phyloP scores from a whole-genome alignment of 92 coral and sea anemone species.

The Epizoanthus stellaris region DNA sequence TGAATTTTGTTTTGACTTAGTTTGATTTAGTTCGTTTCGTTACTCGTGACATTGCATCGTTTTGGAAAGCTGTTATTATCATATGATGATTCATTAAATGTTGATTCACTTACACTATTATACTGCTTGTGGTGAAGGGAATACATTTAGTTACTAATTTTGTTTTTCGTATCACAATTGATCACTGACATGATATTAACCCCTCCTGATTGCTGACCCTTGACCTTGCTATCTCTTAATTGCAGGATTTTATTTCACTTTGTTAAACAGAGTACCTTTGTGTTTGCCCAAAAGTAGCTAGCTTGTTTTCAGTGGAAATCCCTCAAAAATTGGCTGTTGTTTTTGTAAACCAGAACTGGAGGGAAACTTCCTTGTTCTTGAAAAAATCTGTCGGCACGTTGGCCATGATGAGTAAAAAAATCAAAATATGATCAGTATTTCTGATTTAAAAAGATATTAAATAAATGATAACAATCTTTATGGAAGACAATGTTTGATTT shows the following conservation, averaged over 20 bases:
- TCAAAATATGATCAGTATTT: too few relatives aligned
- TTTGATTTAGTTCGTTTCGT: too few relatives aligned
- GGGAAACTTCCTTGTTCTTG: background rate
- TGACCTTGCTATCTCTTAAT: background rate
- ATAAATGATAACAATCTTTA: too few relatives aligned
- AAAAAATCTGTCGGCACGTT: background rate
- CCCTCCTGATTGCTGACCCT: background rate
- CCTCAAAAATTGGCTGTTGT: conserved; percentile 27
- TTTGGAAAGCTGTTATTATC: background rate
- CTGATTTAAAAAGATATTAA: too few relatives aligned
- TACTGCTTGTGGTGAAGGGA: background rate
- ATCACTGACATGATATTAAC: background rate
- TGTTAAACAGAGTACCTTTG: conserved; percentile 33
- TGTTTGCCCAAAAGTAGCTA: conserved; percentile 43
- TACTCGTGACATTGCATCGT: too few relatives aligned
- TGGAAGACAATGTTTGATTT: too few relatives aligned
- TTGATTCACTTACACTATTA: background rate
- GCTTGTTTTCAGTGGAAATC: conserved; percentile 36
- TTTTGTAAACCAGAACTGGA: conserved; percentile 11
- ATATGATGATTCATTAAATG: background rate
- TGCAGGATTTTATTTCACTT: background rate
- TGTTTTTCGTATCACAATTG: too few relatives aligned
- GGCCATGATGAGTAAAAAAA: too few relatives aligned
- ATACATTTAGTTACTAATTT: too few relatives aligned
- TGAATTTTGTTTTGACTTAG: too few relatives aligned